These are phyloP conservation scores for Acrocephalus kingi DNA, from an alignment of 2,113 vertebrate species.

Conservation along the genomic window DNA sequence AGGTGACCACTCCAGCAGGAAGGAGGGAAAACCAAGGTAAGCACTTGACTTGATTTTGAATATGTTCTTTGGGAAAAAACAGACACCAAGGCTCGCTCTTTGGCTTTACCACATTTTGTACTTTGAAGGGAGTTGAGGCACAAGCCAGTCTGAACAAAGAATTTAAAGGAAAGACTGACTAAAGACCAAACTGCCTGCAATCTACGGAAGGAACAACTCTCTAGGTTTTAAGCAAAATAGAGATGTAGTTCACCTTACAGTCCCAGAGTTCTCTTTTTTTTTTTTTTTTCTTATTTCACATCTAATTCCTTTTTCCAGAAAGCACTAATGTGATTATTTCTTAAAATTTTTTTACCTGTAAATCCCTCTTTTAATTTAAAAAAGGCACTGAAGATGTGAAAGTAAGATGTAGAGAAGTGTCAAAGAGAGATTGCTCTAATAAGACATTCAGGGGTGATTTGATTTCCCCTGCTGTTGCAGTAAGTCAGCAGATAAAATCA, in stretches of 20 bases:
- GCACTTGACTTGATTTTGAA: background rate
- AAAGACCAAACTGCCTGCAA: background rate
- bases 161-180: background rate
- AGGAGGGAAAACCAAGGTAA: background rate
- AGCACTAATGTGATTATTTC: background rate
- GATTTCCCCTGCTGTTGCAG: conserved; percentile 42
- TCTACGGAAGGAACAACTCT: background rate
- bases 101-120: background rate
- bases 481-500: conserved; percentile 41
- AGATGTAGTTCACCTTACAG: background rate
- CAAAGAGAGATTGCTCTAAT: conserved; percentile 38
- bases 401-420: conserved; percentile 22
- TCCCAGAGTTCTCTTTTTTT: background rate
- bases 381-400: background rate
- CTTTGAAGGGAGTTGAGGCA: background rate
- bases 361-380: background rate
- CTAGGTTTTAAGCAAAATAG: background rate
- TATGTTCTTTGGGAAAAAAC: background rate
- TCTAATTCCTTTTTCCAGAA: background rate
- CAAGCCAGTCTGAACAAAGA: background rate
- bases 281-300: background rate
- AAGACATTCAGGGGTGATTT: conserved; percentile 31
- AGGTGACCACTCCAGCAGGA: accelerated
- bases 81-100: background rate
- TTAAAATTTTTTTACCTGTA: conserved; percentile 18